Base-by-base conservation (phyloP, 1,140 invertebrate species). In the Listronotus bonariensis region DNA sequence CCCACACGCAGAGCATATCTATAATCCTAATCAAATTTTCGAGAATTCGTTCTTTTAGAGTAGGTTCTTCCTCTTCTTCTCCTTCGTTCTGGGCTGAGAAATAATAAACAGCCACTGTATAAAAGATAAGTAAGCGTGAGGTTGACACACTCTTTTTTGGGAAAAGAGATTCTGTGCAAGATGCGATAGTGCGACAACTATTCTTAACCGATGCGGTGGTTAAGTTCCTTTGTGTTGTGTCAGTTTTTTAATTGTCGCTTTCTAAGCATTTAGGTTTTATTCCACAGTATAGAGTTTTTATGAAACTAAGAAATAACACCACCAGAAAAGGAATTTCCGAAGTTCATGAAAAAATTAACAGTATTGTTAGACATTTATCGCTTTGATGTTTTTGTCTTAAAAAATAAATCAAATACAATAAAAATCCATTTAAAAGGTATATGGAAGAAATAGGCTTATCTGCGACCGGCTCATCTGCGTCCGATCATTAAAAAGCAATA, bases 1-100 rank as follows among this genome's bases (percentile, higher is more conserved):
- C 93, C 96, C 96, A 99, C 53, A 96, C 91, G 83, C 95, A 98
- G 81, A 97, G 93, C 67, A 95, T 86, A 81, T 97, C 93, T 73
- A 96, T 92, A 67, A 89, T 86, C 74, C 89, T 89, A 65, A 93
- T 83, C 63, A 89, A 83, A 72, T 82, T 81, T 68, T 89, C 89
- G 68, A 93, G 80, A 42, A 91, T 81, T 77, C 88, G 92, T 77
- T 96, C 92, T 80, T 94, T 95, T 64, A 93, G 84, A 43, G 91
- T 95, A 14, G 92, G 91, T 69, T 90, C 91, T 68, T 93, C 91
- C 12, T 57, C 54, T 9, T 32, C 40, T 78, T 95, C 92, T 78
- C 90, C 89, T 80, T 87, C 85, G 75, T 86, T 85, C 61, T 77
- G 73, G 91, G 90, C 89, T 85, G 91, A 87, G 87, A 93, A 94